Evolutionary conservation across 2,888 invertebrate species (phyloP), one percentile per base, ranked within the genome.

Genomic region (Plutella xylostella): DNA sequence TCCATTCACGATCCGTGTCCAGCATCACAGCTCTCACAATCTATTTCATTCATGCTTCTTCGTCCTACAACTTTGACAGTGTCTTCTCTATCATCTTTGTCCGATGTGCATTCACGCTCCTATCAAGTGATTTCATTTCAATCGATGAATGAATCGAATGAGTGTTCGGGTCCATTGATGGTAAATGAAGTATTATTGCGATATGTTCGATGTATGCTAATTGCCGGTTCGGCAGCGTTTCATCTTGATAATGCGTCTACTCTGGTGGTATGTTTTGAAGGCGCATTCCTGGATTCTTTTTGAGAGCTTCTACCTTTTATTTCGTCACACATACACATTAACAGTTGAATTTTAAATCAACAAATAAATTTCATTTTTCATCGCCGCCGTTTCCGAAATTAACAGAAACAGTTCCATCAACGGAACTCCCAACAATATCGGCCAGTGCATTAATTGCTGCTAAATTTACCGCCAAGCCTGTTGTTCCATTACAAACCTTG

Each of bases 131-230:
- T 70, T 63, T 68, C 17, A 20, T 30, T 20, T 40, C 35, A 33
- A 33, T 31, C 19, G 17, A 60, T 69, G 65, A 68, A 71, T 76
- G 58, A 57, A 55, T 34, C 34, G 9, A 14, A n/a, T 58, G 72
- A 65, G 65, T 55, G 58, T 56, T 59, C 68, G 63, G 59, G 51
- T 51, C 66, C 72, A 75, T 77, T 78, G 73, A 78, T 62, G 55
- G 59, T 59, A 58, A 70, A 71, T 60, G 74, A 63, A 48, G 57
- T 68, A 74, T 74, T 78, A 77, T 79, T 53, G 51, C 59, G 62
- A 60, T 58, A 57, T 59, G 63, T 55, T 56, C 34, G 17, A 28
- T n/a, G n/a, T n/a, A 25, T 25, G 55, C 61, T 72, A 72, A 75
- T 77, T 75, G 70, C 58, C 52, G 51, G 52, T 50, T 65, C 75